Conservation (phyloP, 2,888 invertebrate genomes). For the Seira musarum region DNA sequence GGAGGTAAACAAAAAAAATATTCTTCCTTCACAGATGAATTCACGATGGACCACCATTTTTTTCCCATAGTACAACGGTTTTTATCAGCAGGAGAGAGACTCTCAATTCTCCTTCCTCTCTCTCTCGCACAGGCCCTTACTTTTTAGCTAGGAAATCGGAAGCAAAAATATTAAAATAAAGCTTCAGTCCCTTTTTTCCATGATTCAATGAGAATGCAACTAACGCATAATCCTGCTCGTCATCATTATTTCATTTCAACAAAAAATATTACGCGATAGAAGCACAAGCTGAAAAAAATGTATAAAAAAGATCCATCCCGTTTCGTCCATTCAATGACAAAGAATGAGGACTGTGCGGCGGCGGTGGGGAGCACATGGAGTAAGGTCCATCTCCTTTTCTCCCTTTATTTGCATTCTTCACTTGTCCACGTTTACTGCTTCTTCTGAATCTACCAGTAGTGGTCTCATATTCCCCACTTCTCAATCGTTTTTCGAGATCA, state of each 20-base stretch:
- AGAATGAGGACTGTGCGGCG: background rate
- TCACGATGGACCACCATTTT: background rate
- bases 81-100: conserved; percentile 5
- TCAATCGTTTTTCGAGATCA: background rate
- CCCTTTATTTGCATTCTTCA: background rate
- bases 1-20: conserved; percentile 11
- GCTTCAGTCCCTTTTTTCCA: background rate
- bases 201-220: conserved; percentile 7
- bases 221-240: conserved; percentile 5
- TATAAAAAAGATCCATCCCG: background rate
- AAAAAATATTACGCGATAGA: no score
- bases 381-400: background rate
- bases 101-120: background rate
- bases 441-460: background rate
- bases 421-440: conserved; percentile 1
- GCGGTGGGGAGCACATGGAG: conserved; percentile 2
- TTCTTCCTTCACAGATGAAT: background rate
- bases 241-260: background rate
- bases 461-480: background rate
- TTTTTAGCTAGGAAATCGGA: conserved; percentile 1
- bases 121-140: background rate
- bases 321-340: background rate
- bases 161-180: conserved; percentile 7
- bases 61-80: conserved; percentile 5
- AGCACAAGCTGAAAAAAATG: background rate